Conservation (phyloP, 92 coral and sea anemone genomes). For the Zoanthus solanderi region DNA sequence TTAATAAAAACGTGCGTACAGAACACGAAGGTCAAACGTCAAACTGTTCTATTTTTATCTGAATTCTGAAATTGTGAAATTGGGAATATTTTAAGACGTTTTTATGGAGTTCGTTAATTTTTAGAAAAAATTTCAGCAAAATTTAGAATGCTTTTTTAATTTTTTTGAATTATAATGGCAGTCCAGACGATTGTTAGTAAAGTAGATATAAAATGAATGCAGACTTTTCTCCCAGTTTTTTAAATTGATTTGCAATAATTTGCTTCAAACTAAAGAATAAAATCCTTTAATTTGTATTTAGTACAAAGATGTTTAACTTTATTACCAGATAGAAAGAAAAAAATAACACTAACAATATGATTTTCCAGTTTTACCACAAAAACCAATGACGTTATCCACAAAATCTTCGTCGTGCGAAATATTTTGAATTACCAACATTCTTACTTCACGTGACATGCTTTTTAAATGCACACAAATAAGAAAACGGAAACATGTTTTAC, state of each 20-base stretch:
- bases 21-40: no score
- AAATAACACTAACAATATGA: not conserved
- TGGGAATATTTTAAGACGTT: no score
- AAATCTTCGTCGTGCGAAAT: not conserved
- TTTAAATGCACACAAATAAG: not conserved
- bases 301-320: not conserved
- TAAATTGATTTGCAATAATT: not conserved
- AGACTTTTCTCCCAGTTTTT: not conserved
- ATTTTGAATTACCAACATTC: not conserved
- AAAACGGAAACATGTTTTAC: not conserved
- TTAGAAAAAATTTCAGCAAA: no score
- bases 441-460: not conserved
- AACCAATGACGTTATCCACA: not conserved
- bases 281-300: not conserved
- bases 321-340: not conserved
- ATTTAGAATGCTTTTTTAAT: not conserved
- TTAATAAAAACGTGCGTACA: no score
- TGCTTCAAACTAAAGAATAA: not conserved
- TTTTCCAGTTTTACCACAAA: not conserved
- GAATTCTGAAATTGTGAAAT: no score
- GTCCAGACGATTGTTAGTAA: not conserved
- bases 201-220: not conserved
- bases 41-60: no score
- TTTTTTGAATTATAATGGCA: not conserved
- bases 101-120: no score